phyloP scores from a whole-genome alignment of 2,888 invertebrate species.

The Dryobotodes eremita region DNA sequence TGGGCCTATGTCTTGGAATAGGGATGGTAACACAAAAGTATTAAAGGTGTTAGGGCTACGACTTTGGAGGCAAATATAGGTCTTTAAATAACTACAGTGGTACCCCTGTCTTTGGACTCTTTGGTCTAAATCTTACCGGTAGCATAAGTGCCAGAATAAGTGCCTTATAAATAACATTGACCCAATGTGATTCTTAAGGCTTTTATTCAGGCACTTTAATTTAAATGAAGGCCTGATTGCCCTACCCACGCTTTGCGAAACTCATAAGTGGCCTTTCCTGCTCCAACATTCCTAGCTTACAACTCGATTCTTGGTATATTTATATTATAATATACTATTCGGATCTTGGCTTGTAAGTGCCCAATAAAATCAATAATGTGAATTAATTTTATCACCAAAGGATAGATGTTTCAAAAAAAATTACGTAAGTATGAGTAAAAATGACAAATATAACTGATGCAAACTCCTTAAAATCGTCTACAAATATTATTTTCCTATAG shows the following conservation, averaged over 20 bases:
- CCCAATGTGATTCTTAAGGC: neutral
- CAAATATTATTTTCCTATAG: slow-evolving; percentile 38
- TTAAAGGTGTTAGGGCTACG: neutral
- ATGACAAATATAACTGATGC: neutral
- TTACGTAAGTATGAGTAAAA: neutral
- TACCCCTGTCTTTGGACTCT: neutral
- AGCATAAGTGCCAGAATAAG: neutral
- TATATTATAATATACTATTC: neutral
- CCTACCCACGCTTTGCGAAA: neutral
- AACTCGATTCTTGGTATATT: slow-evolving; percentile 18
- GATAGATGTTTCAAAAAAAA: neutral
- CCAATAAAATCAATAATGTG: slow-evolving; percentile 6
- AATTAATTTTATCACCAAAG: slow-evolving; percentile 11
- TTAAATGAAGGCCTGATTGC: neutral
- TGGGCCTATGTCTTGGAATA: slow-evolving; percentile 21
- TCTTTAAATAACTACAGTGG: neutral
- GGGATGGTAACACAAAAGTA: slow-evolving; percentile 35
- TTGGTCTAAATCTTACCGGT: neutral
- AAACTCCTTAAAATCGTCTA: slow-evolving; percentile 16
- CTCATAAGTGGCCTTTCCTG: slow-evolving; percentile 15
- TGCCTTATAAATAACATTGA: neutral
- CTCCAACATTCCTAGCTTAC: slow-evolving; percentile 22
- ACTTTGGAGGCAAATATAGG: neutral
- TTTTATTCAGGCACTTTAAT: neutral
- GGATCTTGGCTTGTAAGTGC: slow-evolving; percentile 19